Evolutionary conservation across 2,113 vertebrate species (phyloP).

Genomic region (Mixornis gularis): DNA sequence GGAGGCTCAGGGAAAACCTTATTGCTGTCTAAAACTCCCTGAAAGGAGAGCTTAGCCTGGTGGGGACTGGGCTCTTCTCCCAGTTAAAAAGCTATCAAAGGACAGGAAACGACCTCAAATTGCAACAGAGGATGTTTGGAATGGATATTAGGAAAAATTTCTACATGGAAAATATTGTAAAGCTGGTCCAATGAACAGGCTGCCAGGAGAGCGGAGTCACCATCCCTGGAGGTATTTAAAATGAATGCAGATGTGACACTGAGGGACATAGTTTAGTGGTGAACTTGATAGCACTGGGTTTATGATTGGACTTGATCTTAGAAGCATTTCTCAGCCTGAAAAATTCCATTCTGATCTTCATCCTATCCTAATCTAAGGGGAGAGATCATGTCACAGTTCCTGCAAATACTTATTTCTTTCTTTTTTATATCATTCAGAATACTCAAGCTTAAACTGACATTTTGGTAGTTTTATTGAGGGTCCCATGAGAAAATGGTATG

Average conservation of each 20-base stretch:
- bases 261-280: neutral
- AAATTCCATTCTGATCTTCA: neutral
- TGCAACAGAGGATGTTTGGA: neutral
- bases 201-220: neutral
- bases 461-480: neutral
- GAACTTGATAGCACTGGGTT: neutral
- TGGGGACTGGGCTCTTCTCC: neutral
- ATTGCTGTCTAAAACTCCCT: neutral
- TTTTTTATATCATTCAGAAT: neutral
- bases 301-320: neutral
- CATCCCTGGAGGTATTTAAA: neutral
- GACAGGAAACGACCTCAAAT: neutral
- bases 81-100: neutral
- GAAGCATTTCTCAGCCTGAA: neutral
- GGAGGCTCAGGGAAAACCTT: fast-evolving
- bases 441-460: neutral
- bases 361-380: neutral
- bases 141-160: neutral
- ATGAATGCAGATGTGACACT: neutral
- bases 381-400: neutral
- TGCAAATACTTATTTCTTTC: neutral
- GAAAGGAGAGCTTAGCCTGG: neutral
- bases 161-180: neutral
- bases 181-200: neutral
- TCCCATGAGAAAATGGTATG: neutral